Evolutionary conservation across 2,113 vertebrate genomes (phyloP).

Genomic region (Hirundichthys speculiger): DNA sequence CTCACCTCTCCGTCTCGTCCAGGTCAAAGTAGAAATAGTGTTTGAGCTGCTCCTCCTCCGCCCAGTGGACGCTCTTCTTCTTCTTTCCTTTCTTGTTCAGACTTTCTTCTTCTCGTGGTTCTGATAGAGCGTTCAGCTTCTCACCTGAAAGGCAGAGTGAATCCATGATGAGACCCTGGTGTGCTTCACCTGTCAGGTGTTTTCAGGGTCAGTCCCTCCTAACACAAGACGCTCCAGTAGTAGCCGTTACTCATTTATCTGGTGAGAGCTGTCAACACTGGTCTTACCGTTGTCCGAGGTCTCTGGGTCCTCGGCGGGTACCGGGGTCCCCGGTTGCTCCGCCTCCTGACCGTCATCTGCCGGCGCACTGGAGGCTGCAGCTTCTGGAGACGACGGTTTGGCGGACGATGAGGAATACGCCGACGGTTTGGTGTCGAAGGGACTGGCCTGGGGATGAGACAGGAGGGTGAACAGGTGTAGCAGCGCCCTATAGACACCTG

Average conservation of each 20-base stretch:
- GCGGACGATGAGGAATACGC: constrained; percentile 72
- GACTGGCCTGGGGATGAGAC: constrained; percentile 78
- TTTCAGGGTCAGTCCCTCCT: too few relatives aligned
- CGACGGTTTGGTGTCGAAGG: constrained; percentile 86
- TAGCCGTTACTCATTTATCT: too few relatives aligned
- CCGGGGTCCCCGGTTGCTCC: constrained; percentile 90
- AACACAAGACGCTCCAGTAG: too few relatives aligned
- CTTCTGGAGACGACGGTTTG: constrained; percentile 90
- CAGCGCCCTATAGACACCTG: background rate
- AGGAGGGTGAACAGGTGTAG: background rate
- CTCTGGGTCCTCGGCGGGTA: constrained; percentile 89
- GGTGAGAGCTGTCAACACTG: too few relatives aligned
- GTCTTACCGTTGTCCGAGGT: constrained; percentile 82
- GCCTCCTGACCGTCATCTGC: constrained; percentile 83
- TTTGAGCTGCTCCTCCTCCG: constrained; percentile 89
- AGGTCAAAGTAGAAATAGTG: constrained; percentile 95
- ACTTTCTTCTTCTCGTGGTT: constrained; percentile 81
- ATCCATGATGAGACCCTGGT: background rate
- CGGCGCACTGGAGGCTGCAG: constrained; percentile 45
- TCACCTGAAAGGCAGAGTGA: constrained; percentile 61
- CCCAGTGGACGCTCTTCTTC: constrained; percentile 93
- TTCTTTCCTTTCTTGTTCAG: constrained; percentile 91
- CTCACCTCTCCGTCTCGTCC: constrained; percentile 94
- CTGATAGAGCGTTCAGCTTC: constrained; percentile 78
- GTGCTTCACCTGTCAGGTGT: background rate